These are phyloP conservation scores for Himantopus leucocephalus DNA, from an alignment of 2,113 vertebrate genomes.

Conservation along the genomic window DNA sequence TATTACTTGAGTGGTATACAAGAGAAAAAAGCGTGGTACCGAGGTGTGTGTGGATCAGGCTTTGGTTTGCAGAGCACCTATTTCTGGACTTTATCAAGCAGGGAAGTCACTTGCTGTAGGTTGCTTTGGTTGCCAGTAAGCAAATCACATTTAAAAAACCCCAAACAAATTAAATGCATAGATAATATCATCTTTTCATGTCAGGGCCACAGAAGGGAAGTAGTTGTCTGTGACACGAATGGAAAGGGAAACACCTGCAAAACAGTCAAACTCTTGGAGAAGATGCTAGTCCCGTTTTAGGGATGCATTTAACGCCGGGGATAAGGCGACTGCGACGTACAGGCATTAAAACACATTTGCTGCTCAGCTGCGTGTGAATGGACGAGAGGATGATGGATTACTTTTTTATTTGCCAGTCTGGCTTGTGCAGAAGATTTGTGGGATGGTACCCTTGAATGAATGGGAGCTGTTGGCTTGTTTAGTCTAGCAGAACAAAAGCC, in stretches of 20 bases:
- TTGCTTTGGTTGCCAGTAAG: background rate
- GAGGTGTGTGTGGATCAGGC: background rate
- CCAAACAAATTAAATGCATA: fast-evolving
- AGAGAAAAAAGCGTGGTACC: background rate
- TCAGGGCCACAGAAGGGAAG: background rate
- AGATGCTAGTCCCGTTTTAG: background rate
- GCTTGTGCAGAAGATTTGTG: background rate
- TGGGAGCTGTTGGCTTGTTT: constrained; percentile 15
- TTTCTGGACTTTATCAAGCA: background rate
- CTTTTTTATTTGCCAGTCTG: background rate
- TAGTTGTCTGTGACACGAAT: background rate
- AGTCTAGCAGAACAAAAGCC: constrained; percentile 15
- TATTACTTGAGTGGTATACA: background rate
- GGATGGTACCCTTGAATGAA: background rate
- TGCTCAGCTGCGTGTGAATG: background rate
- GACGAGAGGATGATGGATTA: background rate
- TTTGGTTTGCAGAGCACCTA: background rate
- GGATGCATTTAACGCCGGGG: background rate
- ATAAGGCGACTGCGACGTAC: fast-evolving
- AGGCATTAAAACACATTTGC: background rate
- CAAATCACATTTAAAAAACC: background rate
- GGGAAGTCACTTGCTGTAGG: background rate
- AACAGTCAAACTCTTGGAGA: background rate
- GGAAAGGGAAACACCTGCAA: background rate
- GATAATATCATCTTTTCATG: background rate